These are phyloP conservation scores for Amphipyra tragopoginis DNA, from an alignment of 2,888 invertebrate genomes.

Conservation along the genomic window DNA sequence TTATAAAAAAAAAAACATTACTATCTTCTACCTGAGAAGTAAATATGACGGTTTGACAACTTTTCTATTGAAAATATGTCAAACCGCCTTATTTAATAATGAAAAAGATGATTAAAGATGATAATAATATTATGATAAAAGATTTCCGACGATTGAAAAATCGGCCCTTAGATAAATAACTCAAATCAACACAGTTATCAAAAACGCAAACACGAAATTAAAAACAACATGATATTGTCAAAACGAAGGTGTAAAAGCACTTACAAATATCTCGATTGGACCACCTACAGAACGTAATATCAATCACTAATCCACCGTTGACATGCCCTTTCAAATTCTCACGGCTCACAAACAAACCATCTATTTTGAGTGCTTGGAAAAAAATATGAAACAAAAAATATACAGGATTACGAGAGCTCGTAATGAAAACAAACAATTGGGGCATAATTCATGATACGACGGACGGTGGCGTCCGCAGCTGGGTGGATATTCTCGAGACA, in stretches of 20 bases:
- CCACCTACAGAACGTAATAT: constrained; percentile 66
- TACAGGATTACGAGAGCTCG: constrained; percentile 75
- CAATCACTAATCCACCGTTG: constrained; percentile 67
- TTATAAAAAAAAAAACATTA: no score
- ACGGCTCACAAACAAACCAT: constrained; percentile 79
- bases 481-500: constrained; percentile 49
- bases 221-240: constrained; percentile 1
- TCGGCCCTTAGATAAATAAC: neutral
- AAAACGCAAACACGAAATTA: neutral
- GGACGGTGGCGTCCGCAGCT: constrained; percentile 54
- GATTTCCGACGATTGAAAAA: no score
- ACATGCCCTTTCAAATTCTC: constrained; percentile 81
- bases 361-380: constrained; percentile 76
- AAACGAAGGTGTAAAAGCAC: constrained; percentile 12
- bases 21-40: no score
- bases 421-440: constrained; percentile 81
- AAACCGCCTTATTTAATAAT: no score
- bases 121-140: no score
- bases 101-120: no score
- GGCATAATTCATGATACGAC: constrained; percentile 73
- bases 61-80: no score
- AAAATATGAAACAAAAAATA: constrained; percentile 77
- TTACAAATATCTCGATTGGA: constrained; percentile 44
- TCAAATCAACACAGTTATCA: neutral
- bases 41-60: neutral